Percentiles rank a stretch among this genome's conserved stretches.
Conservation (phyloP, 1,140 invertebrate species). For the Hydropsyche tenuis region DNA sequence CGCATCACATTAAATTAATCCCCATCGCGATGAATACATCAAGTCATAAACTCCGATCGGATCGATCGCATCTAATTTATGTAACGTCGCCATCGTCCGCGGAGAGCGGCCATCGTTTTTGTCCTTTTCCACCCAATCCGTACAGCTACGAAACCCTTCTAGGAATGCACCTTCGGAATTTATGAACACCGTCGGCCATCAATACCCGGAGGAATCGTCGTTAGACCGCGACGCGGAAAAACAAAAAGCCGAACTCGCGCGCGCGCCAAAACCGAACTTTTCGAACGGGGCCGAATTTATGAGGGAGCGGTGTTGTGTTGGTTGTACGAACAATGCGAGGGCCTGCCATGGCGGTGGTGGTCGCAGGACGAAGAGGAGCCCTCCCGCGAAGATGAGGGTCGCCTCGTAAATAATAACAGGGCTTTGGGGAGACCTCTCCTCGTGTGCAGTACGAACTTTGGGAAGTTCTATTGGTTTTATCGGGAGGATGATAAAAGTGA, state of each 20-base stretch:
- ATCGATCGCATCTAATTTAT: slow-evolving; percentile 6
- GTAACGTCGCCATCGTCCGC: not conserved
- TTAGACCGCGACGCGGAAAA: not conserved
- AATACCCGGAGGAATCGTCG: not conserved
- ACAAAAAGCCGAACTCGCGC: not conserved
- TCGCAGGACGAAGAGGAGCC: slow-evolving; percentile 3
- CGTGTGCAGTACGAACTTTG: not conserved
- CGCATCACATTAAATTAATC: too few species aligned
- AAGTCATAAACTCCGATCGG: not conserved
- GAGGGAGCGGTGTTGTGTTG: not conserved
- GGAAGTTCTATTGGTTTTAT: slow-evolving; percentile 21
- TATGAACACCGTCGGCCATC: slow-evolving; percentile 11
- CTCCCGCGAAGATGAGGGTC: slow-evolving; percentile 17
- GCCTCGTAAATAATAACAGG: slow-evolving; percentile 25
- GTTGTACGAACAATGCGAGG: not conserved
- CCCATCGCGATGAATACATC: too few species aligned
- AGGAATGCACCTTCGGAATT: slow-evolving; percentile 12
- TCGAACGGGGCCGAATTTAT: not conserved
- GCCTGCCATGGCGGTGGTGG: not conserved
- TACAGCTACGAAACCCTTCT: slow-evolving; percentile 11
- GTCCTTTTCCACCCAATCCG: too few species aligned
- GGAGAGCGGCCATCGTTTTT: not conserved
- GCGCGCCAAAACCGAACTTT: slow-evolving; percentile 22
- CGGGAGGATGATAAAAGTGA: slow-evolving; percentile 1
- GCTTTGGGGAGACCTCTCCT: slow-evolving; percentile 5